A percentile compares a stretch with the other conserved stretches of the same genome.
phyloP scores from a whole-genome alignment of 2,113 vertebrate species.

The Emberiza fucata region DNA sequence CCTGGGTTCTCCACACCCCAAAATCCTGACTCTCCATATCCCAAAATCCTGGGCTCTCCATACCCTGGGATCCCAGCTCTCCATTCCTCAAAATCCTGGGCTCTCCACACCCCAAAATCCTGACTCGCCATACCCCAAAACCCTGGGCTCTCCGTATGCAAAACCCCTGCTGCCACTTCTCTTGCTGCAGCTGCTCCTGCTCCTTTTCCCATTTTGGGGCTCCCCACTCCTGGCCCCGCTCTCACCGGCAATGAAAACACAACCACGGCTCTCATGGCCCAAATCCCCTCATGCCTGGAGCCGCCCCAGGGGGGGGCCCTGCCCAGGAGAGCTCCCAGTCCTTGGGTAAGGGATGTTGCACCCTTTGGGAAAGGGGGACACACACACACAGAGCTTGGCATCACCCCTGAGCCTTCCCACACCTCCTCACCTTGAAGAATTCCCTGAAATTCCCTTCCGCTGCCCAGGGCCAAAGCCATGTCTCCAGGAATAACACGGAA shows the following conservation, averaged over 20 bases:
- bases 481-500: not conserved
- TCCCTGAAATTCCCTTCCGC: not conserved
- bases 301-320: not conserved
- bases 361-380: not conserved
- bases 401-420: not conserved
- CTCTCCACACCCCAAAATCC: not conserved
- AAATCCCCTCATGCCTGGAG: not conserved
- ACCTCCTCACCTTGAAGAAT: not conserved
- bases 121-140: not conserved
- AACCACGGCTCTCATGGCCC: fast-evolving
- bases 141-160: not conserved
- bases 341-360: not conserved
- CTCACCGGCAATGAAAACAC: not conserved
- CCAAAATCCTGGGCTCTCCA: not conserved
- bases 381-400: not conserved
- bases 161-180: not conserved
- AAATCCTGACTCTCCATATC: not conserved
- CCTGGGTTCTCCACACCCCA: fast-evolving
- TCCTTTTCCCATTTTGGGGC: not conserved
- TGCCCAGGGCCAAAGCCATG: not conserved
- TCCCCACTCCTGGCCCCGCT: fast-evolving
- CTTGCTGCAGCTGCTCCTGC: not conserved
- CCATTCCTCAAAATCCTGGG: not conserved
- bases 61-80: no score
- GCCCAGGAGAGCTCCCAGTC: not conserved